These are phyloP conservation scores for Rosalia funebris DNA, from an alignment of 2,888 invertebrate species.

Conservation along the genomic window DNA sequence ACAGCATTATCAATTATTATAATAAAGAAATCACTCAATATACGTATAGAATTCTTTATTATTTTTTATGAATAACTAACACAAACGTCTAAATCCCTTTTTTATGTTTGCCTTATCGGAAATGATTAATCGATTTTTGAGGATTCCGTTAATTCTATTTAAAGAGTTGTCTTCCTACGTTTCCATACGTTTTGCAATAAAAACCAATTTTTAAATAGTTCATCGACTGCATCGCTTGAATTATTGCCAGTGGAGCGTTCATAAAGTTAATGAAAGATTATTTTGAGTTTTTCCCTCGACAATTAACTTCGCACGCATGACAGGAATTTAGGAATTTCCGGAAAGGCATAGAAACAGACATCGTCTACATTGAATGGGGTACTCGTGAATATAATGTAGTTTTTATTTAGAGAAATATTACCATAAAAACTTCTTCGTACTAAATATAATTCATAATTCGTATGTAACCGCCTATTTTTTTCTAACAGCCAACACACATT, in stretches of 20 bases:
- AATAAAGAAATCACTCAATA: no score
- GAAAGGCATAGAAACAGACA: background rate
- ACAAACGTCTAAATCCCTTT: no score
- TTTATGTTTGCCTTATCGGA: no score
- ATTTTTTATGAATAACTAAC: no score
- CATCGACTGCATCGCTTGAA: constrained; percentile 8
- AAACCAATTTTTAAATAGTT: constrained; percentile 1
- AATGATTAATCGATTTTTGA: constrained; percentile 1
- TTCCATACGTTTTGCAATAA: background rate
- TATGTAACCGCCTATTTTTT: no score
- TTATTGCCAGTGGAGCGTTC: constrained; percentile 11
- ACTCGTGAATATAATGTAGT: no score
- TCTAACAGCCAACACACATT: no score
- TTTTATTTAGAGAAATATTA: no score
- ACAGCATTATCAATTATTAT: no score
- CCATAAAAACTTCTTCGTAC: no score
- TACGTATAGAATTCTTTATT: no score
- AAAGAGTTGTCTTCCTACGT: background rate
- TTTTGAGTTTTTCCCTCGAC: background rate
- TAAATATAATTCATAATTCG: no score
- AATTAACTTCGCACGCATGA: background rate
- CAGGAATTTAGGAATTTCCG: background rate
- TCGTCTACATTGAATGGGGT: background rate
- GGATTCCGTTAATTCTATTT: constrained; percentile 1
- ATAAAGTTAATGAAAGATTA: constrained; percentile 1